phyloP scores from a whole-genome alignment of 2,888 invertebrate species.

The Acanthosepion esculentum region DNA sequence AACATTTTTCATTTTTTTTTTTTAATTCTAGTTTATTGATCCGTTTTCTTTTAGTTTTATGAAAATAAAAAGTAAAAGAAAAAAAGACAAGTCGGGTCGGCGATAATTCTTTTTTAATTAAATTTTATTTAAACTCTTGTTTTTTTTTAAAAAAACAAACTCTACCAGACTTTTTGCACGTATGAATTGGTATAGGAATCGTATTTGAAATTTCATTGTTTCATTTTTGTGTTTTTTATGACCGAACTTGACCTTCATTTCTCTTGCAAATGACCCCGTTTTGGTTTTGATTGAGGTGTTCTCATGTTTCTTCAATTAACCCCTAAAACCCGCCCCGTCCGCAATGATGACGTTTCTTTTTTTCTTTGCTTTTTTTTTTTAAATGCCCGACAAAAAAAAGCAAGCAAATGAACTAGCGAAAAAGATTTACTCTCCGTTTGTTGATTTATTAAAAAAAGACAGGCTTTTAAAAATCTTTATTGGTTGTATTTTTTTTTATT shows the following conservation, averaged over 20 bases:
- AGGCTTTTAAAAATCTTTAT: too few species aligned
- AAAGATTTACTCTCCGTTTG: too few species aligned
- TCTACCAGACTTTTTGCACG: too few species aligned
- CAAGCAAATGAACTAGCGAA: neutral
- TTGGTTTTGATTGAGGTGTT: neutral
- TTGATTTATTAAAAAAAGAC: too few species aligned
- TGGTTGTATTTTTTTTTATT: too few species aligned
- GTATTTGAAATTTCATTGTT: neutral
- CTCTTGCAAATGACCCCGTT: neutral
- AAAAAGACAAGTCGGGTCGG: too few species aligned
- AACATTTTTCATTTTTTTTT: too few species aligned
- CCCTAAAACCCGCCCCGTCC: neutral
- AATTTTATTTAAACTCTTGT: too few species aligned
- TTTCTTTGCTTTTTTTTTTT: neutral
- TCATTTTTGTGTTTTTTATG: neutral
- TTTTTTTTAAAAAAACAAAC: neutral
- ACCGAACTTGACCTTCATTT: neutral
- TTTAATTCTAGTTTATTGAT: too few species aligned
- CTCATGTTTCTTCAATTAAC: neutral
- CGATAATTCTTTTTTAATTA: too few species aligned
- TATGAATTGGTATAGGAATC: neutral
- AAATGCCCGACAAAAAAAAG: neutral
- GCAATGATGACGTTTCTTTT: neutral
- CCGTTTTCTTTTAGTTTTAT: too few species aligned
- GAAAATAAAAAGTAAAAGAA: too few species aligned